Evolutionary conservation across 2,888 invertebrate genomes (phyloP), one percentile per base, ranked within the genome.

Genomic region (Drosophila ezoana): DNA sequence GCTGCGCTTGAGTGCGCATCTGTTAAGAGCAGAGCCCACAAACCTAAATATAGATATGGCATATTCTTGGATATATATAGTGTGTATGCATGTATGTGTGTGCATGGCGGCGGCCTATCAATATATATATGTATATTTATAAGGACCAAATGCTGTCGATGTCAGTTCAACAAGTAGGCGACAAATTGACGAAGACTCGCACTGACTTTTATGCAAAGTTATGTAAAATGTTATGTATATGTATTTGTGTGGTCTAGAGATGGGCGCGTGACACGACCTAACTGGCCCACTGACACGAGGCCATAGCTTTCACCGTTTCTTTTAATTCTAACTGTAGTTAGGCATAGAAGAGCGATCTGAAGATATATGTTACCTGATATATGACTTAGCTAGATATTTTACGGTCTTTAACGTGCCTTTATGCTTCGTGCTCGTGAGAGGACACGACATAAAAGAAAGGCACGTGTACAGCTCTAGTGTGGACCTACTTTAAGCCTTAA

Each of bases 21-120:
- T 60, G 60, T 74, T 70, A 63, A 52, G 56, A 43, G 47, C 62
- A 63, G 75, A 58, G 58, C 79, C 78, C 63, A 72, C 43, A 49
- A 70, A 87, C 82, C 88, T 85, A 82, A 78, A 87, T 87, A 71
- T 87, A 82, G 73, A 87, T 68, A 62, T 18, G 51, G 40, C 14
- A 52, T 40, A 52, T 52, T 35, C 52, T 52, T 51, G 37, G 51
- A 37, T 8, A 51, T 23, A 45, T 18, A 45, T 14, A 20, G 0
- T 23, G 9, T 8, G 10, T 40, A 9, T 40, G 8, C 16, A 8
- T 23, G 8, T 10, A 38, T 18, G 10, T 43, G 3, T 11, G 28
- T 52, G 8, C 10, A 5, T 18, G 20, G 38, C 35, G 13, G 10
- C 38, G 4, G 72, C 76, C 73, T 84, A 81, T 85, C 82, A 78